Percentiles rank a stretch among this genome's conserved stretches.
Conservation (phyloP, 2,888 invertebrate species). For the Drosophila testacea region DNA sequence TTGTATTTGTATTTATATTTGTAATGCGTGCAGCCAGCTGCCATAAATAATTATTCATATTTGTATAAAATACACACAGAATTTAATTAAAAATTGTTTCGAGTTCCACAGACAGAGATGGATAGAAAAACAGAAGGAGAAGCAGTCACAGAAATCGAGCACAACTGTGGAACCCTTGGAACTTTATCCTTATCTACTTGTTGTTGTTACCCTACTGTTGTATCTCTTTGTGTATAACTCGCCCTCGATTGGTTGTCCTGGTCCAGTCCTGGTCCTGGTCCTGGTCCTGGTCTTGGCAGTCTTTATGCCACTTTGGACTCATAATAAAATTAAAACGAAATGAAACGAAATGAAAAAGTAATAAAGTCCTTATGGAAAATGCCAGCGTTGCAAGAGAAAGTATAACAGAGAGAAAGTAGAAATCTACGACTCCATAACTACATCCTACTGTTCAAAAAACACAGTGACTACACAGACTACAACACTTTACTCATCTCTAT, state of each 20-base stretch:
- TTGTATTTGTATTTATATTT: slow-evolving; percentile 34
- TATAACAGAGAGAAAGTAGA: slow-evolving; percentile 19
- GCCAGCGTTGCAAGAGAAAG: slow-evolving; percentile 43
- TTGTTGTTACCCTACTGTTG: slow-evolving; percentile 50
- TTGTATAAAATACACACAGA: slow-evolving; percentile 80
- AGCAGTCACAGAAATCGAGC: slow-evolving; percentile 13
- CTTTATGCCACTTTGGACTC: slow-evolving; percentile 67
- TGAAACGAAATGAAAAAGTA: slow-evolving; percentile 82
- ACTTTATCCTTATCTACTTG: slow-evolving; percentile 20
- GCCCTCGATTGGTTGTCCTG: slow-evolving; percentile 33
- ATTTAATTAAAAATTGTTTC: slow-evolving; percentile 81
- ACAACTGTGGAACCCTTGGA: slow-evolving; percentile 11
- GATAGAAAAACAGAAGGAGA: slow-evolving; percentile 16
- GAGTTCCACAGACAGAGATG: slow-evolving; percentile 10
- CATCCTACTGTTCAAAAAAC: slow-evolving; percentile 7
- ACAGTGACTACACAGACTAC: slow-evolving; percentile 2
- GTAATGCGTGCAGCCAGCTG: slow-evolving; percentile 42
- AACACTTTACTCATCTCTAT: background rate
- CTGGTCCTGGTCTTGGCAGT: slow-evolving; percentile 48
- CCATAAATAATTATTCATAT: slow-evolving; percentile 83
- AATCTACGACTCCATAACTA: slow-evolving; percentile 25
- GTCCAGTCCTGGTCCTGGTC: slow-evolving; percentile 10
- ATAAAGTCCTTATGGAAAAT: slow-evolving; percentile 81
- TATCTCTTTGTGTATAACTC: slow-evolving; percentile 44
- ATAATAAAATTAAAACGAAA: slow-evolving; percentile 82